A percentile compares a stretch with the other conserved stretches of the same genome.
Evolutionary conservation across 2,888 invertebrate genomes (phyloP).

Genomic region (Andrena dorsata): DNA sequence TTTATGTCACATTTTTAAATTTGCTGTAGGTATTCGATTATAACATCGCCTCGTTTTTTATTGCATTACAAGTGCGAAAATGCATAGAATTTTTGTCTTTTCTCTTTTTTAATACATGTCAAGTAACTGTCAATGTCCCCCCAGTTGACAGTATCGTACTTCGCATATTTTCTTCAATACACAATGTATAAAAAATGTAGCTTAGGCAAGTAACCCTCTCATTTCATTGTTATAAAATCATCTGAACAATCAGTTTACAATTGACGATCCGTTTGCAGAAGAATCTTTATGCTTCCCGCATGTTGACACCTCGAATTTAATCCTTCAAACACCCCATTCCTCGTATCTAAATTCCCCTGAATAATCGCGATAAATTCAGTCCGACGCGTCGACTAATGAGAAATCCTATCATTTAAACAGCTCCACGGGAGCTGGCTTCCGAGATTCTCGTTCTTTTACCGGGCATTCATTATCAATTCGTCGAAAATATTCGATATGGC

Average conservation of each 20-base stretch:
- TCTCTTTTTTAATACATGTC: too few relatives aligned
- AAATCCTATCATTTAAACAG: constrained; percentile 62
- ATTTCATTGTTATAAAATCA: not conserved
- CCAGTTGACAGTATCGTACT: not conserved
- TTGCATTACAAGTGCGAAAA: too few relatives aligned
- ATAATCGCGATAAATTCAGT: constrained; percentile 61
- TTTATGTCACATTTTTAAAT: too few relatives aligned
- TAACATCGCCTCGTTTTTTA: too few relatives aligned
- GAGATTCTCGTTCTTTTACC: constrained; percentile 67
- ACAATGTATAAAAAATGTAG: not conserved
- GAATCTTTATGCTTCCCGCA: not conserved
- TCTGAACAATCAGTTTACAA: not conserved
- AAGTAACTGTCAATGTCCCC: too few relatives aligned
- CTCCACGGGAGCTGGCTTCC: constrained; percentile 50
- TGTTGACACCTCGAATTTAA: not conserved
- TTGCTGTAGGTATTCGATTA: too few relatives aligned
- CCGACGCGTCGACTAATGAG: constrained; percentile 45
- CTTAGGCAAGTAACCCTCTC: not conserved
- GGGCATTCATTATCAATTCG: constrained; percentile 79
- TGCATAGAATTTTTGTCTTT: too few relatives aligned
- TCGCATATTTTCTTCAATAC: not conserved
- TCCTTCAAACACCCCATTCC: not conserved
- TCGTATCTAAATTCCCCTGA: constrained; percentile 43
- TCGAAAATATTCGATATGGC: constrained; percentile 73
- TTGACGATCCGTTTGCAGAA: not conserved